These are phyloP conservation scores for Tarsius wallacei DNA, from an alignment of 2,797 vertebrate species.

Conservation along the genomic window DNA sequence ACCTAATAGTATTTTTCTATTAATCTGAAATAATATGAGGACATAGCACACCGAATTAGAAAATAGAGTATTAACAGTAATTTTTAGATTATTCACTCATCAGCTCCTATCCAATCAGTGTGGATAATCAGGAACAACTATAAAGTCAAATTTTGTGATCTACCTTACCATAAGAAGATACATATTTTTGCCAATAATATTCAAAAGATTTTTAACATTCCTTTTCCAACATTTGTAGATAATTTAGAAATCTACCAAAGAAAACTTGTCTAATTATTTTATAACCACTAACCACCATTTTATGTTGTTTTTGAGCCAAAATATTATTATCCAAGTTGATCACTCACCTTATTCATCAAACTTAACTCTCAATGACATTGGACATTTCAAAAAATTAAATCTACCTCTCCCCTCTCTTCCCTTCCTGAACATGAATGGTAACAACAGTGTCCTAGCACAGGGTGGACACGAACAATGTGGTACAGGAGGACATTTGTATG, in stretches of 20 bases:
- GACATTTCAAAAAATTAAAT: conserved; percentile 54
- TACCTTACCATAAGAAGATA: not conserved
- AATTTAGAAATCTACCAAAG: not conserved
- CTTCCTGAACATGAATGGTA: not conserved
- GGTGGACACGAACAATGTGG: not conserved
- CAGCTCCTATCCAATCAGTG: not conserved
- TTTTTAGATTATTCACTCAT: conserved; percentile 54
- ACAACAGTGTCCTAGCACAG: not conserved
- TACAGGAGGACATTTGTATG: not conserved
- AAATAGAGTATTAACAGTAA: conserved; percentile 30
- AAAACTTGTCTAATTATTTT: conserved; percentile 26
- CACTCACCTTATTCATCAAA: conserved; percentile 30
- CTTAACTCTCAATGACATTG: not conserved
- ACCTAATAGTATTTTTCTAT: conserved; percentile 32
- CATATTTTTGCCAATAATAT: not conserved
- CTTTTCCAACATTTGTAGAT: conserved; percentile 43
- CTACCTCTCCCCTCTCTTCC: not conserved
- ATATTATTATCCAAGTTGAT: conserved; percentile 7
- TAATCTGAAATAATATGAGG: conserved; percentile 31
- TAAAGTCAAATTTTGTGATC: not conserved
- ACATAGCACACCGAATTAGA: not conserved
- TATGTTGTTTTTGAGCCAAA: not conserved
- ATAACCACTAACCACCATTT: not conserved
- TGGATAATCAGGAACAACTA: not conserved
- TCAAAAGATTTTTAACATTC: conserved; percentile 28